These are phyloP conservation scores for Selene dorsalis DNA, from an alignment of 2,797 vertebrate genomes.

Conservation along the genomic window DNA sequence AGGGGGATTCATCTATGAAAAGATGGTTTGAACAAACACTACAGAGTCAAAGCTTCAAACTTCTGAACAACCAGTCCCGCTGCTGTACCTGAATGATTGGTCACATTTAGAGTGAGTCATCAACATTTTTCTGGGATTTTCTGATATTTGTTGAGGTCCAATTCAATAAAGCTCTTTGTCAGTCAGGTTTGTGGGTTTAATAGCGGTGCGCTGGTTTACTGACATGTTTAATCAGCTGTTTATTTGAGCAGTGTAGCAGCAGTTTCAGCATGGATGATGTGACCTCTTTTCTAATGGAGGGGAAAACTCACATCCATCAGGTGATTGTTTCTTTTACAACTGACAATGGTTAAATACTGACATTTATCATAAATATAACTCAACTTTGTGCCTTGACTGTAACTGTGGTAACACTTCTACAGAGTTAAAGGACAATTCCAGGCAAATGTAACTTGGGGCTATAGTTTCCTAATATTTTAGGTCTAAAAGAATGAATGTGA, in stretches of 20 bases:
- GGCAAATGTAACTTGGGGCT: too few species aligned
- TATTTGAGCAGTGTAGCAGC: neutral
- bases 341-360: neutral
- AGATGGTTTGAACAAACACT: constrained; percentile 50
- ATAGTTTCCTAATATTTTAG: too few species aligned
- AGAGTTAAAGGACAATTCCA: too few species aligned
- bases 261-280: neutral
- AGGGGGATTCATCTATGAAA: constrained; percentile 28
- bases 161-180: neutral
- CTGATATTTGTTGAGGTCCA: constrained; percentile 14
- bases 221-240: neutral
- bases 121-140: constrained; percentile 8
- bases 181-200: neutral
- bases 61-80: constrained; percentile 24
- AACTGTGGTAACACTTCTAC: neutral
- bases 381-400: neutral
- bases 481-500: too few species aligned
- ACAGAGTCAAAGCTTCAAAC: constrained; percentile 28
- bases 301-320: neutral
- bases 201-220: neutral
- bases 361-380: neutral
- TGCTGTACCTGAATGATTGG: constrained; percentile 18
- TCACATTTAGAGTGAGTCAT: constrained; percentile 10
- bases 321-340: neutral
- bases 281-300: neutral